phyloP scores from a whole-genome alignment of 2,888 invertebrate species.

The Onchidella celtica region DNA sequence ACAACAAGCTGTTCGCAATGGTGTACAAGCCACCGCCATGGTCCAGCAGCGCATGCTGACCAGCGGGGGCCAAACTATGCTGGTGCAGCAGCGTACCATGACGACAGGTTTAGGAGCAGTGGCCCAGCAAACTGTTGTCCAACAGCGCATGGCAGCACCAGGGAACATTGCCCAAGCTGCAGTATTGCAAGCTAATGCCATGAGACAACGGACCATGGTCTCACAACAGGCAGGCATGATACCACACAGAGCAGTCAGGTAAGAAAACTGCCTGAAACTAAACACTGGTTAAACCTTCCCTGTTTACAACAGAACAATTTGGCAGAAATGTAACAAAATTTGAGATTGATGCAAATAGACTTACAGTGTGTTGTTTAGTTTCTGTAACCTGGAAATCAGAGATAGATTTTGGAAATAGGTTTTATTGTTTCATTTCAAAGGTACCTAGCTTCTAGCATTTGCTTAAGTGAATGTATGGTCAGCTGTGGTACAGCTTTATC shows the following conservation, averaged over 20 bases:
- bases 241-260: conserved; percentile 37
- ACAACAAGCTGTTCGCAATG: conserved; percentile 39
- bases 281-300: no score
- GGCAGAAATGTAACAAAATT: no score
- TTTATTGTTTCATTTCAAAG: no score
- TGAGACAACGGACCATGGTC: conserved; percentile 32
- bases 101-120: conserved; percentile 35
- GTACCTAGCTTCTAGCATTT: no score
- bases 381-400: no score
- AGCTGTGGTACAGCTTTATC: no score
- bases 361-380: no score
- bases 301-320: no score
- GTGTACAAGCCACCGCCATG: conserved; percentile 30
- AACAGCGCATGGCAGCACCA: conserved; percentile 37
- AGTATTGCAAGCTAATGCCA: conserved; percentile 15
- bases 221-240: conserved; percentile 35
- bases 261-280: no score
- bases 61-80: conserved; percentile 39
- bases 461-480: no score
- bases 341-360: no score
- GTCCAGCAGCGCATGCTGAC: conserved; percentile 42
- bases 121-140: conserved; percentile 38
- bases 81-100: conserved; percentile 43
- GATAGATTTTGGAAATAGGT: no score
- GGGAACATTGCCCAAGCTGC: conserved; percentile 20